Evolutionary conservation across 2,797 vertebrate species (phyloP), one percentile per base, ranked within the genome.

Genomic region (Melanotaenia parkinsoni): DNA sequence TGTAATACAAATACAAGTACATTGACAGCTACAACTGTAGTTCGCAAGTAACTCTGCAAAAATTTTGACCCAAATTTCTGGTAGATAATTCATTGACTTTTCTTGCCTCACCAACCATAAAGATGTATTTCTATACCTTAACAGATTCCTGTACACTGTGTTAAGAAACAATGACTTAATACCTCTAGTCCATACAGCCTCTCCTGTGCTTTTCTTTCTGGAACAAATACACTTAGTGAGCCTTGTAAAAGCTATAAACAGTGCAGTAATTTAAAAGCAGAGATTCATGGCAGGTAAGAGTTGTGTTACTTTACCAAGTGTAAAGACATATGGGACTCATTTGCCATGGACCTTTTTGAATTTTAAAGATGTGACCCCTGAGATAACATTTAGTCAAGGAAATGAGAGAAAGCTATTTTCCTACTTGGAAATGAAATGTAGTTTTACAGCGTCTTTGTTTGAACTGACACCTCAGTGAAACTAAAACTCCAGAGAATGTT

Each of bases 231-330:
- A 62, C 28, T 62, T 37, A 61, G 35, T 73, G 60, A 63, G 74
- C 45, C 45, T n/a, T 64, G 24, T 30, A 43, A 74, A 58, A 64
- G 60, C 64, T 45, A n/a, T 72, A 77, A 77, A 77, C 63, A 37
- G 35, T 62, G 13, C 20, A 54, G 50, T 22, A 20, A 56, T 54
- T 70, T 56, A 56, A 70, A 38, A 28, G 20, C 20, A 56, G 47
- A 54, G 26, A 28, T 43, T 43, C n/a, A 54, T 56, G 59, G 32
- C 24, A 20, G 26, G 50, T 63, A 38, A 33, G 28, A 54, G 35
- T 63, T 33, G 28, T 22, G 35, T 54, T 62, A 38, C 35, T 61
- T 70, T 40, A 14, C 58, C 14, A 40, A 70, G 37, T 63, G 16
- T 59, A 59, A 66, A 67, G 38, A 59, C 61, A 69, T 56, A 32